These are phyloP conservation scores for Brachyrhaphis roseni DNA, from an alignment of 2,797 vertebrate genomes.

Conservation along the genomic window DNA sequence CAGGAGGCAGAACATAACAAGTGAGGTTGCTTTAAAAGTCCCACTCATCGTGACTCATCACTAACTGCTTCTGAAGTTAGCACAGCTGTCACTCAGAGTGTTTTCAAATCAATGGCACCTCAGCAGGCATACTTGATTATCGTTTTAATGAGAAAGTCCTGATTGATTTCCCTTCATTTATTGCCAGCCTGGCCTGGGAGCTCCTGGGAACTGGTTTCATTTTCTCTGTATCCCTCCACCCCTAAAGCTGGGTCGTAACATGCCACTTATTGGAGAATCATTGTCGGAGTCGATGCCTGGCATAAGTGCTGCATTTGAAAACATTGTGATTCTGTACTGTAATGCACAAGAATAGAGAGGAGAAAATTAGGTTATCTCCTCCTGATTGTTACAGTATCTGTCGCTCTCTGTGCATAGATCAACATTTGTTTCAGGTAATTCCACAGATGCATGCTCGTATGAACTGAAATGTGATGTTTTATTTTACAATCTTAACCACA, in stretches of 20 bases:
- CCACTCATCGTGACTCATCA: conserved; percentile 64
- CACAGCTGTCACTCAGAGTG: conserved; percentile 68
- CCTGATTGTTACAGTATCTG: background rate
- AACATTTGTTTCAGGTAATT: background rate
- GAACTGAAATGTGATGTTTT: background rate
- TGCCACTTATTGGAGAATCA: conserved; percentile 54
- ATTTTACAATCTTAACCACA: conserved; percentile 6
- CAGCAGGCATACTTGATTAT: conserved; percentile 69
- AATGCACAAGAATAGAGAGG: conserved; percentile 8
- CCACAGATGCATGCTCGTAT: background rate
- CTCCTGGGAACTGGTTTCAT: conserved; percentile 54
- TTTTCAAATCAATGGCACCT: conserved; percentile 69
- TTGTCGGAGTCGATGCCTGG: conserved; percentile 35
- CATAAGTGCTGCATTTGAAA: conserved; percentile 46
- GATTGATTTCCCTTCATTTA: conserved; percentile 73
- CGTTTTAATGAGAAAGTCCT: conserved; percentile 66
- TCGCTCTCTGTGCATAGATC: background rate
- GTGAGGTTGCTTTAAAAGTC: conserved; percentile 55
- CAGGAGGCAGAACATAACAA: conserved; percentile 51
- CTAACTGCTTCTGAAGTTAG: conserved; percentile 53
- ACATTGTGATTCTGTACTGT: conserved; percentile 15
- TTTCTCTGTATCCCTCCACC: conserved; percentile 61
- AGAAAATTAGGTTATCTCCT: background rate
- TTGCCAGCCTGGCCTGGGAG: conserved; percentile 25
- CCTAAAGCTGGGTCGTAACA: conserved; percentile 50